Conservation (phyloP, 2,113 vertebrate genomes). For the Epinephelus fuscoguttatus region DNA sequence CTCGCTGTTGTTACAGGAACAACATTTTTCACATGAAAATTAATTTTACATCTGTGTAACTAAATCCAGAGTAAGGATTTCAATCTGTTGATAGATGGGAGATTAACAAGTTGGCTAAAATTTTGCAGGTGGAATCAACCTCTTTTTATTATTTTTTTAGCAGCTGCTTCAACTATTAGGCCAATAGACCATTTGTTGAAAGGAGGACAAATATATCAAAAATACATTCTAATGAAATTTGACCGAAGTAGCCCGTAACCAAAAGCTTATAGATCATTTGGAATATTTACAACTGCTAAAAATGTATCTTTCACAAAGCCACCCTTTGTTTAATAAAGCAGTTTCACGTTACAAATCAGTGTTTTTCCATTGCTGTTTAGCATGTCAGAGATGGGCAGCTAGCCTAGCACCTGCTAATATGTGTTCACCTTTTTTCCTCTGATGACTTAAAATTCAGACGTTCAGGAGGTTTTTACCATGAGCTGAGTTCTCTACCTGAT, state of each 20-base stretch:
- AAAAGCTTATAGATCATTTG: background rate
- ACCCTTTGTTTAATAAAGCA: background rate
- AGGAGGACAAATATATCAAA: background rate
- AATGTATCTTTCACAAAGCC: background rate
- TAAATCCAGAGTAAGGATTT: background rate
- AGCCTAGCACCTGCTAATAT: no score
- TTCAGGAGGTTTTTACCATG: no score
- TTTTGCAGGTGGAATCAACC: background rate
- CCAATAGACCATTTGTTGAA: background rate
- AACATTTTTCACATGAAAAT: slow-evolving; percentile 1
- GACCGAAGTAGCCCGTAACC: background rate
- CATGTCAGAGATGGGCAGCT: no score
- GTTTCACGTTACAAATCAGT: no score
- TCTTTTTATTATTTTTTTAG: background rate
- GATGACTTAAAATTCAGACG: no score
- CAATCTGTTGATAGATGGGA: background rate
- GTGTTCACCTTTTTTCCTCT: no score
- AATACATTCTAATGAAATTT: background rate
- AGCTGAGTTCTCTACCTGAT: no score
- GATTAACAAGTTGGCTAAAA: background rate
- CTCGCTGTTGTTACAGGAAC: background rate
- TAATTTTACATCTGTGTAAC: background rate
- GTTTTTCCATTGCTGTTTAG: no score
- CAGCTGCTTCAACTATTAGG: background rate
- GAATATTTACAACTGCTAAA: background rate